phyloP scores from a whole-genome alignment of 2,888 invertebrate species.

The Baronia brevicornis region DNA sequence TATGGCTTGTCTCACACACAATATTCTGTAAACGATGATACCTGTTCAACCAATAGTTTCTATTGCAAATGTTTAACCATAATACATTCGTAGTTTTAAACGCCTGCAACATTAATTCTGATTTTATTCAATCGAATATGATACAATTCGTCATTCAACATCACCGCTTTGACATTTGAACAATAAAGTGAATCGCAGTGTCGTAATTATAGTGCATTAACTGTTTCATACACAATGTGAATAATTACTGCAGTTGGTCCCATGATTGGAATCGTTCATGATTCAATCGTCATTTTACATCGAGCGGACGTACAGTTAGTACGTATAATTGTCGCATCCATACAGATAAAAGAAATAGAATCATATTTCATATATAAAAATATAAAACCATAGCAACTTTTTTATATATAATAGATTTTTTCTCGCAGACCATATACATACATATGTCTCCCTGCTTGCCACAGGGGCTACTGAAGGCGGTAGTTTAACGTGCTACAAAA shows the following conservation, averaged over 20 bases:
- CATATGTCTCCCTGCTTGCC: too few relatives aligned
- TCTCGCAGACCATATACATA: too few relatives aligned
- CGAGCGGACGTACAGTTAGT: constrained; percentile 37
- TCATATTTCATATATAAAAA: too few relatives aligned
- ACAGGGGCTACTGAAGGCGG: too few relatives aligned
- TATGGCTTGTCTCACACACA: too few relatives aligned
- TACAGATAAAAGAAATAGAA: too few relatives aligned
- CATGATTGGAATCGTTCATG: constrained; percentile 58
- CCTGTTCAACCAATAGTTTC: constrained; percentile 7
- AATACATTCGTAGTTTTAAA: constrained; percentile 24
- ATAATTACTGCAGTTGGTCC: constrained; percentile 59
- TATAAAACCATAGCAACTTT: too few relatives aligned
- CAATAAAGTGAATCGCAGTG: constrained; percentile 63
- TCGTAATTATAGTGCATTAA: constrained; percentile 59
- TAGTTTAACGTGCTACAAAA: too few relatives aligned
- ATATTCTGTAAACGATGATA: too few relatives aligned
- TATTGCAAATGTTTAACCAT: constrained; percentile 10
- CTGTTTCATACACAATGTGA: constrained; percentile 62
- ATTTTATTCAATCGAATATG: constrained; percentile 25
- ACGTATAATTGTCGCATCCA: constrained; percentile 38
- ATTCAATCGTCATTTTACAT: constrained; percentile 47
- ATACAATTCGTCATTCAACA: constrained; percentile 27
- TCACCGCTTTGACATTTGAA: constrained; percentile 52
- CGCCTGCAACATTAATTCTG: constrained; percentile 21
- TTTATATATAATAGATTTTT: too few relatives aligned